Evolutionary conservation across 2,888 invertebrate genomes (phyloP).

Genomic region (Drosophila merina): DNA sequence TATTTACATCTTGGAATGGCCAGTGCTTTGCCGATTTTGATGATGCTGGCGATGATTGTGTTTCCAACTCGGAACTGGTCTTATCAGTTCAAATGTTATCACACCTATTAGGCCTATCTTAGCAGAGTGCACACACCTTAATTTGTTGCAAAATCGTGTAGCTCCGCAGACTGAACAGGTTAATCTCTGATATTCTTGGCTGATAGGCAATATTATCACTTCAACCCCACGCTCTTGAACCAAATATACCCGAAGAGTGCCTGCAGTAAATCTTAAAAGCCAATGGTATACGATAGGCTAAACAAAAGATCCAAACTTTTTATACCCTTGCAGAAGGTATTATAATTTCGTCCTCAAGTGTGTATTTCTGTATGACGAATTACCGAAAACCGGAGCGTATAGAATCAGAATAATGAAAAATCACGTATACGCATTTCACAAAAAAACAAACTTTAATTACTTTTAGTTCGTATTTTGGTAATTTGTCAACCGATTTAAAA

Average conservation of each 20-base stretch:
- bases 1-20: slow-evolving; percentile 51
- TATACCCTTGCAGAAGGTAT: background rate
- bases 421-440: too few relatives aligned
- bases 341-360: too few relatives aligned
- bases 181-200: slow-evolving; percentile 31
- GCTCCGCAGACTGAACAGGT: slow-evolving; percentile 25
- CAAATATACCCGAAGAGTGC: slow-evolving; percentile 17
- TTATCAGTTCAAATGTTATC: slow-evolving; percentile 34
- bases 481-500: too few relatives aligned
- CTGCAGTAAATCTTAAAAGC: slow-evolving; percentile 10
- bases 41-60: slow-evolving; percentile 1
- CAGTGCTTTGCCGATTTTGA: slow-evolving; percentile 6
- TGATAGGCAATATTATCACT: slow-evolving; percentile 33
- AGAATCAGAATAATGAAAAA: too few relatives aligned
- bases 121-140: slow-evolving; percentile 25
- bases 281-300: slow-evolving; percentile 11
- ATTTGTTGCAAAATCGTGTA: slow-evolving; percentile 24
- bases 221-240: slow-evolving; percentile 36
- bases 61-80: slow-evolving; percentile 22
- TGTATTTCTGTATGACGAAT: too few relatives aligned
- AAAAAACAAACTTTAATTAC: too few relatives aligned
- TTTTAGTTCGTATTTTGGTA: too few relatives aligned
- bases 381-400: too few relatives aligned
- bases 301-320: slow-evolving; percentile 9
- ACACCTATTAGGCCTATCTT: slow-evolving; percentile 10